Base-by-base conservation (phyloP, 2,797 vertebrate genomes). In the Gymnoscopelus braueri region DNA sequence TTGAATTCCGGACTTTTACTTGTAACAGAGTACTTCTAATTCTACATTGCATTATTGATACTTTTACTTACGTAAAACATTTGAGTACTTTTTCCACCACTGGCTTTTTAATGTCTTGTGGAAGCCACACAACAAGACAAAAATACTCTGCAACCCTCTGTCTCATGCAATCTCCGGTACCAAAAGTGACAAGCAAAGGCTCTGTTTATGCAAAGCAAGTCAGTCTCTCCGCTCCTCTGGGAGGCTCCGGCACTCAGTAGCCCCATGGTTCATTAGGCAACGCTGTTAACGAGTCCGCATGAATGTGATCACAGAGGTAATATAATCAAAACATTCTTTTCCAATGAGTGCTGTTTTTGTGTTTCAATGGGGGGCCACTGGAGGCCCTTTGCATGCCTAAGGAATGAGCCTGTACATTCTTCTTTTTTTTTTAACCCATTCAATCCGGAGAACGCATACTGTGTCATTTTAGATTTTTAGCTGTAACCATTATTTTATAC, bases 331-430 rank as follows among this genome's bases (percentile, higher is more conserved):
- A 70, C 74, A 63, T 68, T 59, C 24, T 50, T 44, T 44, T 69
- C 53, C 63, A 63, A 80, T 62, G 71, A 72, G 66, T 65, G 3
- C 32, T 48, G 0, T 29, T 67, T 84, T 82, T 74, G 67, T 5
- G 77, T 84, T 60, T 64, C 57, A 78, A 78, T 35, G 56, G 58
- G 63, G 71, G 13, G 47, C n/a, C 39, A 13, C 47, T 62, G 35
- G 48, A 68, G 69, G 50, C 59, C 12, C 3, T 8, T 51, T 59
- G 35, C 0, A 0, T 58, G 63, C 35, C 58, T 67, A 63, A 74
- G 64, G 65, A 77, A 26, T 23, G 15, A 56, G 60, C 57, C 3
- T 71, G 55, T 70, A 35, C 48, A 14, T 50, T 15, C 5, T 12
- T 51, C 49, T 51, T 13, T 51, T 13, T 51, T 51, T 11, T 50